phyloP scores from a whole-genome alignment of 2,797 vertebrate genomes.

The Sebastes hubbsi region DNA sequence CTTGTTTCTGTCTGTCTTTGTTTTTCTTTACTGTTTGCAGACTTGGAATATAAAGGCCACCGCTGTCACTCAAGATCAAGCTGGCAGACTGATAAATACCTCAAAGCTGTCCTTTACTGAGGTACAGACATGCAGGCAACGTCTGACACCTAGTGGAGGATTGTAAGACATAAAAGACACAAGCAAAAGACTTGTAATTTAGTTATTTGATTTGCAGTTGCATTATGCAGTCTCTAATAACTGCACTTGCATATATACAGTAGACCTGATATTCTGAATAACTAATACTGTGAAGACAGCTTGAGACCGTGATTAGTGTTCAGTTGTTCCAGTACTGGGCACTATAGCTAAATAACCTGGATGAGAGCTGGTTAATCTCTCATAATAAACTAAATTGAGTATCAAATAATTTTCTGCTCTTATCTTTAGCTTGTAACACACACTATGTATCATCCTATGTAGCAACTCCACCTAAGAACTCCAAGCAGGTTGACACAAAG shows the following conservation, averaged over 20 bases:
- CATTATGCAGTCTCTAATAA: not conserved
- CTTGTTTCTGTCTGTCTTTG: constrained; percentile 26
- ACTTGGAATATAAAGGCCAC: not conserved
- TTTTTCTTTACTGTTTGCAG: constrained; percentile 18
- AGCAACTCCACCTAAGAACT: not conserved
- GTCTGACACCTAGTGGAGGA: constrained; percentile 73
- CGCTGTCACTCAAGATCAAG: constrained; percentile 12
- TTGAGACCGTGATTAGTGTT: not conserved
- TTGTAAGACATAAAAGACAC: not conserved
- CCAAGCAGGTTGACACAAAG: not conserved
- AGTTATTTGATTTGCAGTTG: not conserved
- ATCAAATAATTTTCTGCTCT: not conserved
- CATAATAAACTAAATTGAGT: not conserved
- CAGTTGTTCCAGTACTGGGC: not conserved
- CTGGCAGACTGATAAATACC: not conserved
- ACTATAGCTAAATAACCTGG: not conserved
- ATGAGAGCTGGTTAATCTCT: not conserved
- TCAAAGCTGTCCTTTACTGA: not conserved
- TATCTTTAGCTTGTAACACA: not conserved
- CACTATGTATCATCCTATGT: not conserved
- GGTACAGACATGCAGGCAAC: not conserved
- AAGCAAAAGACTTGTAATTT: fast-evolving
- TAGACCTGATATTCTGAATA: not conserved
- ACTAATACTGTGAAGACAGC: not conserved
- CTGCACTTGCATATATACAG: not conserved